Percentiles rank a stretch among this genome's conserved stretches.
Conservation (phyloP, 2,888 invertebrate genomes). For the Nudaria mundana region DNA sequence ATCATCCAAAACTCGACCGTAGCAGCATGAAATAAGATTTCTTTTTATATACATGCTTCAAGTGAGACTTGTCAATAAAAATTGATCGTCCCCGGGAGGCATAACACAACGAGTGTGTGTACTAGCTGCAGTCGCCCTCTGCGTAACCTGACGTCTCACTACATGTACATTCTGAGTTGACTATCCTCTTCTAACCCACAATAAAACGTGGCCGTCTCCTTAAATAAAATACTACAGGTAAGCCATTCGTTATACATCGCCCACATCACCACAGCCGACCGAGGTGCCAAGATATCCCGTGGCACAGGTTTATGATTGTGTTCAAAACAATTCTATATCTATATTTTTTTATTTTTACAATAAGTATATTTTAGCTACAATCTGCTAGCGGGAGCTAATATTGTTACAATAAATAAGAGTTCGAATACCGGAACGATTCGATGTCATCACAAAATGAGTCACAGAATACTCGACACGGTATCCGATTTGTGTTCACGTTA, state of each 20-base stretch:
- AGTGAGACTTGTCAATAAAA: no score
- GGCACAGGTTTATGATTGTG: slow-evolving; percentile 45
- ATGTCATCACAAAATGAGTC: no score
- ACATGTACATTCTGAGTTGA: slow-evolving; percentile 19
- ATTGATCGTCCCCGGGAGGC: no score
- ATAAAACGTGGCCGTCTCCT: slow-evolving; percentile 29
- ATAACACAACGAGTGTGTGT: slow-evolving; percentile 30
- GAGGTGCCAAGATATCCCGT: slow-evolving; percentile 31
- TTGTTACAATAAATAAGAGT: slow-evolving; percentile 12
- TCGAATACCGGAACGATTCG: slow-evolving; percentile 9
- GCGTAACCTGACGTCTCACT: slow-evolving; percentile 16
- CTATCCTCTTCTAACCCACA: slow-evolving; percentile 17
- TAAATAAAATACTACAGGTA: slow-evolving; percentile 44
- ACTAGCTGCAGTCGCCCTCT: slow-evolving; percentile 22
- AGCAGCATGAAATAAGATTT: no score
- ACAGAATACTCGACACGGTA: no score
- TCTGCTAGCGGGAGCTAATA: slow-evolving; percentile 16
- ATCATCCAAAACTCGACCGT: no score
- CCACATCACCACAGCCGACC: slow-evolving; percentile 41
- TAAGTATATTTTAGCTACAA: slow-evolving; percentile 23
- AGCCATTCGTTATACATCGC: slow-evolving; percentile 41
- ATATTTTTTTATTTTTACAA: slow-evolving; percentile 8
- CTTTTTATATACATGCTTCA: no score
- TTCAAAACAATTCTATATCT: slow-evolving; percentile 28
- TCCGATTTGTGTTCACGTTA: no score